A percentile compares a stretch with the other conserved stretches of the same genome.
Conservation (phyloP, 2,797 vertebrate genomes). For the Siniperca obscura region DNA sequence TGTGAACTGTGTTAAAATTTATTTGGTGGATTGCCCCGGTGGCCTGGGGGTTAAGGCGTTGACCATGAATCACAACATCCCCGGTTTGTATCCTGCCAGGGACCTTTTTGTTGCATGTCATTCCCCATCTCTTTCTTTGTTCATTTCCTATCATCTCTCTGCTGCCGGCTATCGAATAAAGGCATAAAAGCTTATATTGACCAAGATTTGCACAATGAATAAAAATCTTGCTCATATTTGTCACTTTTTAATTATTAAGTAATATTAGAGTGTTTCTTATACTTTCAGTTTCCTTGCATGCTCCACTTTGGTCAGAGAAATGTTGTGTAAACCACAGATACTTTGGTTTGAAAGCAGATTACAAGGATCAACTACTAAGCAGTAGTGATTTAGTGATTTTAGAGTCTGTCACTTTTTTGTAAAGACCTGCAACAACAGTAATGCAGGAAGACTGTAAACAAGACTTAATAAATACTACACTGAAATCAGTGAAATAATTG, state of each 20-base stretch:
- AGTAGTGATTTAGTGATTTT: not conserved
- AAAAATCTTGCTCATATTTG: not conserved
- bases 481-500: not conserved
- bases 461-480: not conserved
- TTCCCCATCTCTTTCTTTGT: not conserved
- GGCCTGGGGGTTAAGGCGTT: not conserved
- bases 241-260: not conserved
- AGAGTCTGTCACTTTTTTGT: not conserved
- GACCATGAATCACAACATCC: not conserved
- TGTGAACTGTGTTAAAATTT: too few species aligned
- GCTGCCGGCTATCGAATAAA: not conserved
- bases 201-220: not conserved
- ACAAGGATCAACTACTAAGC: not conserved
- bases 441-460: not conserved
- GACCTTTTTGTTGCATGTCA: not conserved
- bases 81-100: not conserved
- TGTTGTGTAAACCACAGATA: not conserved
- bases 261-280: not conserved
- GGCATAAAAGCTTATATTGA: not conserved
- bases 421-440: not conserved
- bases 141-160: not conserved
- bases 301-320: not conserved
- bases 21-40: not conserved
- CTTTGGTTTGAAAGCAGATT: not conserved
- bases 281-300: not conserved